Percentiles rank a stretch among this genome's conserved stretches.
These are phyloP conservation scores for Sphaeridia pumilis DNA, from an alignment of 2,888 invertebrate species.

Conservation along the genomic window DNA sequence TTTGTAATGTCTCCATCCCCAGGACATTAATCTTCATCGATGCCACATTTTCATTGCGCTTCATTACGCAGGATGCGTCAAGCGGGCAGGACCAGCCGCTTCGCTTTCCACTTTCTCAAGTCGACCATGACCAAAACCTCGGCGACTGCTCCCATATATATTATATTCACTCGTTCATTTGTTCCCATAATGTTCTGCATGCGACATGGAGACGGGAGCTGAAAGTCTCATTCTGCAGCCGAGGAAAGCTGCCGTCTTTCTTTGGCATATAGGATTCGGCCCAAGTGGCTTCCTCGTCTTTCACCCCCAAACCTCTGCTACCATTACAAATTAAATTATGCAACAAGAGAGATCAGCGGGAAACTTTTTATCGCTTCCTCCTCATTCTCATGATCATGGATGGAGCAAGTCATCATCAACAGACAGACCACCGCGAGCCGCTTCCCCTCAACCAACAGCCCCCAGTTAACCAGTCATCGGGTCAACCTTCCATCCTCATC, in stretches of 20 bases:
- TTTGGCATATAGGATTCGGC: no score
- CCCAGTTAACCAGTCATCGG: no score
- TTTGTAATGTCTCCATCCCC: no score
- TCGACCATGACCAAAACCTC: background rate
- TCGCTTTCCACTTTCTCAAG: background rate
- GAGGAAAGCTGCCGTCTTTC: no score
- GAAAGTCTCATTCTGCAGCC: no score
- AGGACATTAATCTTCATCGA: conserved; percentile 36
- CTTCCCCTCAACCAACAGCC: no score
- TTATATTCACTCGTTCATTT: background rate
- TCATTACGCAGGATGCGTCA: conserved; percentile 30
- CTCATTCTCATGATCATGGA: no score
- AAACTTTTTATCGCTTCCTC: background rate
- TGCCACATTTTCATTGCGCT: conserved; percentile 36
- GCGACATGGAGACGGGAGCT: background rate
- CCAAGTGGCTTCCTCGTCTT: no score
- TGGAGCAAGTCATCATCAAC: no score
- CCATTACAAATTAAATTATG: conserved; percentile 2
- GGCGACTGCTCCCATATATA: no score
- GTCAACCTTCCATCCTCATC: no score
- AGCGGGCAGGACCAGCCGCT: background rate
- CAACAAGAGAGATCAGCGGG: background rate
- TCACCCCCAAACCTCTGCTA: background rate
- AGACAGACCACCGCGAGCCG: no score
- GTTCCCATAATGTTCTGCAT: background rate